These are phyloP conservation scores for Perca fluviatilis DNA, from an alignment of 2,113 vertebrate species.

Conservation along the genomic window DNA sequence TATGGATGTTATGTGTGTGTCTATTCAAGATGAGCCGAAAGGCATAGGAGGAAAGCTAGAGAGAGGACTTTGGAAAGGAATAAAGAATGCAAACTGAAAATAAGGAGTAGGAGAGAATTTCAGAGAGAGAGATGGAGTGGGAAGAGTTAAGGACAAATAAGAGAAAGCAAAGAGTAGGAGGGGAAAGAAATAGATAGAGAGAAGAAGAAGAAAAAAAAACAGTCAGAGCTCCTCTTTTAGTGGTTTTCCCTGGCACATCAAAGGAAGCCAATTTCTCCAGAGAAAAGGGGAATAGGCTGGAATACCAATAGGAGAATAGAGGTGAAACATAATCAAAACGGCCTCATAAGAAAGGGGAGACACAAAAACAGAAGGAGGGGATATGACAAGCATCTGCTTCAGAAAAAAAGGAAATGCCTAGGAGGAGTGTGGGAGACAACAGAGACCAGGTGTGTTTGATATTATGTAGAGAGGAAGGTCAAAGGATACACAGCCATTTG, in stretches of 20 bases:
- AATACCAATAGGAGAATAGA: slow-evolving; percentile 64
- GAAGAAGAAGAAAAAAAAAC: slow-evolving; percentile 14
- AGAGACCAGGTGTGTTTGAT: slow-evolving; percentile 53
- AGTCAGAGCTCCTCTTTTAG: slow-evolving; percentile 65
- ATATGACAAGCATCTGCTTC: slow-evolving; percentile 51
- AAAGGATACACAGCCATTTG: slow-evolving; percentile 48
- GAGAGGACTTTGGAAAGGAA: slow-evolving; percentile 25
- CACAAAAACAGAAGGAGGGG: slow-evolving; percentile 9
- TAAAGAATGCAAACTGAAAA: slow-evolving; percentile 32
- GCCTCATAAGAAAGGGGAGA: slow-evolving; percentile 32
- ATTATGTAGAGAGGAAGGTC: slow-evolving; percentile 47
- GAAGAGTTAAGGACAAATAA: slow-evolving; percentile 51
- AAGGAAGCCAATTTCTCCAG: slow-evolving; percentile 67
- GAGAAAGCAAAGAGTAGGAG: slow-evolving; percentile 34
- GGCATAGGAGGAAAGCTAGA: not conserved
- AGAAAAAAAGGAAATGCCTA: slow-evolving; percentile 15
- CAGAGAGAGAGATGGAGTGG: slow-evolving; percentile 28
- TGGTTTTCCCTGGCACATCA: slow-evolving; percentile 58
- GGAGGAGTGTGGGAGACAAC: slow-evolving; percentile 22
- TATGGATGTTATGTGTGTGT: slow-evolving; percentile 4
- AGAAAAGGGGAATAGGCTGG: slow-evolving; percentile 50
- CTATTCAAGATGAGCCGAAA: slow-evolving; percentile 26
- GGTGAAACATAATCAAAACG: slow-evolving; percentile 63
- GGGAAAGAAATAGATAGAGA: slow-evolving; percentile 24
- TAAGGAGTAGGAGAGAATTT: slow-evolving; percentile 26